A percentile compares a stretch with the other conserved stretches of the same genome.
Conservation (phyloP, 2,113 vertebrate species). For the Centropus unirufus region DNA sequence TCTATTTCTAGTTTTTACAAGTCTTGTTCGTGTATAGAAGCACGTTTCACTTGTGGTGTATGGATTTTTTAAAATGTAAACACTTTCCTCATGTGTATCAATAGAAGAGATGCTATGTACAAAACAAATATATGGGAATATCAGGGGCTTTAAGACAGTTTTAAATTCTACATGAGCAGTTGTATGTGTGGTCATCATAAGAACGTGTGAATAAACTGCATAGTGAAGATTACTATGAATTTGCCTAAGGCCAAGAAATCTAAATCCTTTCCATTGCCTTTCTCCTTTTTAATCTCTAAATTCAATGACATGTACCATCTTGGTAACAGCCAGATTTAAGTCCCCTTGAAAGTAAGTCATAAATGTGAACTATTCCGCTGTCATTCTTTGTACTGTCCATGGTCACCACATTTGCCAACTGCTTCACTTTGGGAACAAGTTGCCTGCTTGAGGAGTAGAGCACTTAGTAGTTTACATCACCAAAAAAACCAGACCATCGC, state of each 20-base stretch:
- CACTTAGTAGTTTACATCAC: accelerated
- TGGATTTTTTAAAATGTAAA: not conserved
- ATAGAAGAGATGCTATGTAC: not conserved
- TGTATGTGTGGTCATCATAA: not conserved
- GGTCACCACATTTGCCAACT: not conserved
- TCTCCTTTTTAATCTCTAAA: not conserved
- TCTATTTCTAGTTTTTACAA: not conserved
- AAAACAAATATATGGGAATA: not conserved
- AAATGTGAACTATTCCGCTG: not conserved
- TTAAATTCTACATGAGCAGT: not conserved
- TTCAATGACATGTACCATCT: not conserved
- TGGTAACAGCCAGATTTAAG: not conserved
- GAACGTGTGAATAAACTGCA: not conserved
- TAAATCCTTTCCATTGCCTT: not conserved
- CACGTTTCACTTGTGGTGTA: not conserved
- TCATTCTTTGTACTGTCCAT: no score
- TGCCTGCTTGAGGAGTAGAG: accelerated
- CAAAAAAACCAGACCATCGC: accelerated
- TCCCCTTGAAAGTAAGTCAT: not conserved
- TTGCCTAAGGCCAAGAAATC: not conserved
- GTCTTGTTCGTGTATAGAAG: no score
- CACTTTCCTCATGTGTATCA: accelerated
- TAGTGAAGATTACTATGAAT: not conserved
- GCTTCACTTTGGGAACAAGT: not conserved
- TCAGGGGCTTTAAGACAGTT: not conserved